A percentile compares a stretch with the other conserved stretches of the same genome.
Evolutionary conservation across 2,113 vertebrate genomes (phyloP).

Genomic region (Sialia sialis): DNA sequence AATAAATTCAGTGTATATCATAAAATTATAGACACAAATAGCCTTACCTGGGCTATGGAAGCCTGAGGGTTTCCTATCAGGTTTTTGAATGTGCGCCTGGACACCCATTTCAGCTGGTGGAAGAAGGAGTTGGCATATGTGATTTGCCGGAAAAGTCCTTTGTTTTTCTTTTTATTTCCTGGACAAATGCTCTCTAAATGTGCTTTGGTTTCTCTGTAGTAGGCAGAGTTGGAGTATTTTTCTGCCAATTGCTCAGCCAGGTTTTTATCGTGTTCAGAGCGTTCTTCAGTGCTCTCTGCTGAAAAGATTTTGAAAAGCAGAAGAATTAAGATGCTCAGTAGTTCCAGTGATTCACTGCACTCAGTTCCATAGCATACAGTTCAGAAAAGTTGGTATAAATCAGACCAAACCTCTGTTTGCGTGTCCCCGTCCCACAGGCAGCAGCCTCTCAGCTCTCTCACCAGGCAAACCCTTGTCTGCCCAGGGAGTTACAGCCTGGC

Average conservation of each 20-base stretch:
- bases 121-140: slow-evolving; percentile 83
- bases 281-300: neutral
- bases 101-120: slow-evolving; percentile 90
- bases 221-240: slow-evolving; percentile 71
- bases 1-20: neutral
- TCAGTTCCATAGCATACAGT: neutral
- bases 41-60: slow-evolving; percentile 87
- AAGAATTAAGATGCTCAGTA: neutral
- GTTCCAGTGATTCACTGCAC: neutral
- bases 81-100: slow-evolving; percentile 85
- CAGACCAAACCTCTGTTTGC: neutral
- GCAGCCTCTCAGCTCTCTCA: neutral
- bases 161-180: slow-evolving; percentile 48
- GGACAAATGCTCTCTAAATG: slow-evolving; percentile 72
- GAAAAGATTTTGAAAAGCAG: neutral
- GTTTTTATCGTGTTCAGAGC: neutral
- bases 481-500: neutral
- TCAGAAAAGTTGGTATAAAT: neutral
- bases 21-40: neutral
- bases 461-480: neutral
- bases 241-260: slow-evolving; percentile 80
- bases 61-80: slow-evolving; percentile 88
- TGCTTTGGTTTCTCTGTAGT: slow-evolving; percentile 71
- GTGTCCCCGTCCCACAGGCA: neutral
- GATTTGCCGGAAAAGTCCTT: slow-evolving; percentile 61